These are phyloP conservation scores for Dryococelus australis DNA, from an alignment of 2,888 invertebrate genomes.

Conservation along the genomic window DNA sequence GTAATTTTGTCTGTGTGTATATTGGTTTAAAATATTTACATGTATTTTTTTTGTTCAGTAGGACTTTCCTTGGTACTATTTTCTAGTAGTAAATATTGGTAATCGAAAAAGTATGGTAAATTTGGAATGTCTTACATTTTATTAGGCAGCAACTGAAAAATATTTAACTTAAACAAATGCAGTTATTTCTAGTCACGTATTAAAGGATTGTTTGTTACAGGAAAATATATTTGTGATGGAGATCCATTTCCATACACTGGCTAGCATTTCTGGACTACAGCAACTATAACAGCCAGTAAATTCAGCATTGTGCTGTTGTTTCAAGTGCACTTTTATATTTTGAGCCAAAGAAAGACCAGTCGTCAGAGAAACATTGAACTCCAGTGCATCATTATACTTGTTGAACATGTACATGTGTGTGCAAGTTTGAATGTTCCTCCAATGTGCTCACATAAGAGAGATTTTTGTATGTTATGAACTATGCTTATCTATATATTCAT, in stretches of 20 bases:
- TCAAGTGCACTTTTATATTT: constrained; percentile 1
- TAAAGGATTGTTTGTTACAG: constrained; percentile 55
- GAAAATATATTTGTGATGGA: constrained; percentile 86
- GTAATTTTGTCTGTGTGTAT: too few species aligned
- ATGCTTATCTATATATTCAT: not conserved
- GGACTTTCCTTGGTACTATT: too few species aligned
- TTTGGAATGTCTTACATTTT: too few species aligned
- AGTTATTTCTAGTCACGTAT: too few species aligned
- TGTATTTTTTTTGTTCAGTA: too few species aligned
- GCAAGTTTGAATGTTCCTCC: not conserved
- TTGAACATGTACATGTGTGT: not conserved
- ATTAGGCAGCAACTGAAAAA: too few species aligned
- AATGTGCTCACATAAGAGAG: not conserved
- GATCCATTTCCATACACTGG: constrained; percentile 59
- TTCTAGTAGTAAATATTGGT: too few species aligned
- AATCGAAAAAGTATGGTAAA: too few species aligned
- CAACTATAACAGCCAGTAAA: not conserved
- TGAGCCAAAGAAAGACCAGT: constrained; percentile 16
- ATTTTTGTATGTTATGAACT: not conserved
- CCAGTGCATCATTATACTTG: not conserved
- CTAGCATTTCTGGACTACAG: not conserved
- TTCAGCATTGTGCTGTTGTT: constrained; percentile 7
- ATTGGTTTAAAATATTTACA: too few species aligned
- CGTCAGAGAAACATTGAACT: not conserved
- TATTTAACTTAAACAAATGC: too few species aligned